phyloP scores from a whole-genome alignment of 2,888 invertebrate species.

The Platypus cylindrus region DNA sequence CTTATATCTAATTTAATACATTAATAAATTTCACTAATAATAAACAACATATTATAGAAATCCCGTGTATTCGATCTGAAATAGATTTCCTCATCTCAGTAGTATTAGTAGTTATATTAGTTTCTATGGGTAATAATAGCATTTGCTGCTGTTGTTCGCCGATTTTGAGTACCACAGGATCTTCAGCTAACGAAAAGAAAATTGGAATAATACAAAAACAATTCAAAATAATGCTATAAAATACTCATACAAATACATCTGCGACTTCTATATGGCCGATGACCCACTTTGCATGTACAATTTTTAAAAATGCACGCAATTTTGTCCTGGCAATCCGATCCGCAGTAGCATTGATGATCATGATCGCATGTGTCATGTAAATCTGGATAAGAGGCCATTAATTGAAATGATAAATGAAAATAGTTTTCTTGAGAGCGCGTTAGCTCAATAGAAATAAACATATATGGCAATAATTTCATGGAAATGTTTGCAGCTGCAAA shows the following conservation, averaged over 20 bases:
- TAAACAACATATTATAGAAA: too few species aligned
- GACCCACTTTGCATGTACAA: slow-evolving; percentile 25
- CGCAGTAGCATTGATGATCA: slow-evolving; percentile 28
- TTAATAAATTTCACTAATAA: too few species aligned
- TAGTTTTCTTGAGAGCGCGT: neutral
- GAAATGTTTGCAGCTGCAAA: too few species aligned
- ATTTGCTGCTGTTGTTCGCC: slow-evolving; percentile 10
- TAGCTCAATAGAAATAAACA: neutral
- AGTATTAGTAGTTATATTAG: neutral
- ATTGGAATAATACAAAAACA: neutral
- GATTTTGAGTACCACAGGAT: slow-evolving; percentile 9
- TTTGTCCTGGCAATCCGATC: slow-evolving; percentile 25
- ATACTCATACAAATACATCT: slow-evolving; percentile 23
- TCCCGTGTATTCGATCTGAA: too few species aligned
- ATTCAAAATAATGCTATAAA: neutral
- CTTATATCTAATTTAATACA: slow-evolving; percentile 1
- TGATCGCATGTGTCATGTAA: slow-evolving; percentile 25
- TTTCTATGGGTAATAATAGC: slow-evolving; percentile 2
- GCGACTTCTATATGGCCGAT: slow-evolving; percentile 22
- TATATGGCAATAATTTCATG: too few species aligned
- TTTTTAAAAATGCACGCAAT: slow-evolving; percentile 25
- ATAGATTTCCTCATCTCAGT: too few species aligned
- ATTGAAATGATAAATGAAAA: slow-evolving; percentile 2
- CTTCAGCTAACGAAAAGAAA: slow-evolving; percentile 8
- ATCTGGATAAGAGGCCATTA: too few species aligned